Evolutionary conservation across 2,797 vertebrate species (phyloP).

Genomic region (Poeciliopsis turneri): DNA sequence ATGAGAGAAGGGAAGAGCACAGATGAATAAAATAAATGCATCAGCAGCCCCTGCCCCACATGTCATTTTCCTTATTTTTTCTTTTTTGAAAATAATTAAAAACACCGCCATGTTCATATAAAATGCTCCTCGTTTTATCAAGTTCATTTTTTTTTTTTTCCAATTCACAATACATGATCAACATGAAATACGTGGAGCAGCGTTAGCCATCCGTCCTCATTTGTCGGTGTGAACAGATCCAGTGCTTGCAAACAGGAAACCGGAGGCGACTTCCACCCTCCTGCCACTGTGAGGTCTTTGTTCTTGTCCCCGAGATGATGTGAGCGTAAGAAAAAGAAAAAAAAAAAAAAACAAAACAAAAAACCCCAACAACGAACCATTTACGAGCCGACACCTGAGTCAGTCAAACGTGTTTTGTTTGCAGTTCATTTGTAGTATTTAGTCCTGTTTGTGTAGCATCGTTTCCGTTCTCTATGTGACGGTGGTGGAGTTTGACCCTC

Average conservation of each 20-base stretch:
- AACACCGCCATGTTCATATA: conserved; percentile 54
- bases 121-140: conserved; percentile 52
- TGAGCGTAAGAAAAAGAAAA: conserved; percentile 11
- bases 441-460: conserved; percentile 6
- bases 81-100: conserved; percentile 56
- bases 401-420: conserved; percentile 21
- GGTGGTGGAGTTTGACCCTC: conserved; percentile 86
- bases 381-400: conserved; percentile 49
- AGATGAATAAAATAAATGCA: conserved; percentile 22
- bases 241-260: not conserved
- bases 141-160: conserved; percentile 39
- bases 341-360: not conserved
- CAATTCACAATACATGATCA: conserved; percentile 40
- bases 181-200: conserved; percentile 16
- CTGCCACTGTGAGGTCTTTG: not conserved
- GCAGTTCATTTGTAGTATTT: conserved; percentile 27
- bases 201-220: conserved; percentile 1
- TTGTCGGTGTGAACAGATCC: not conserved
- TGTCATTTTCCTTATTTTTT: not conserved
- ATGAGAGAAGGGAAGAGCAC: conserved; percentile 38
- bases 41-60: conserved; percentile 12
- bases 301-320: conserved; percentile 22
- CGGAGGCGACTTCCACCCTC: not conserved
- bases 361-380: conserved; percentile 9
- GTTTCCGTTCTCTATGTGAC: conserved; percentile 73